These are phyloP conservation scores for Otolemur garnettii DNA, from an alignment of 2,113 vertebrate species.

Conservation along the genomic window DNA sequence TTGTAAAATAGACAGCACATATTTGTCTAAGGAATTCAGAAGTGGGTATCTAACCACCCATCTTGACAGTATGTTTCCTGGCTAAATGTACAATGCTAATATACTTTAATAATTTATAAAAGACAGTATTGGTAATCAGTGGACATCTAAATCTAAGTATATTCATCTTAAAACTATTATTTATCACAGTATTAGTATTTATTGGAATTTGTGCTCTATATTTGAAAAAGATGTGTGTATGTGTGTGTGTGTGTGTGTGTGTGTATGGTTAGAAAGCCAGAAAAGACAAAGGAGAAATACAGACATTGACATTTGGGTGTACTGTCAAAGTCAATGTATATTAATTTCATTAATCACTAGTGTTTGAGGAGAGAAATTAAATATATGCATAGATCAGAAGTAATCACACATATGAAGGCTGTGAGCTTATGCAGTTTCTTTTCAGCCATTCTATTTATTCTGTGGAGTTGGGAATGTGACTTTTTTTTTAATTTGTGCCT, in stretches of 20 bases:
- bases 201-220: not conserved
- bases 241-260: not conserved
- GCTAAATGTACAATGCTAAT: constrained; percentile 2
- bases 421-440: not conserved
- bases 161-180: not conserved
- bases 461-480: not conserved
- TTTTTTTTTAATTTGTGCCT: not conserved
- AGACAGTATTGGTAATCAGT: constrained; percentile 63
- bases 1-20: constrained; percentile 41
- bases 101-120: not conserved
- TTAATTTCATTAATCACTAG: not conserved
- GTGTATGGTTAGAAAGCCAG: not conserved
- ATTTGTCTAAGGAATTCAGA: not conserved
- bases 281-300: not conserved
- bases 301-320: not conserved
- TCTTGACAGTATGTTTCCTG: constrained; percentile 81
- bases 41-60: constrained; percentile 42
- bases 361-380: not conserved
- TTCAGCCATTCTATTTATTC: not conserved
- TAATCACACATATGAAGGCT: too few relatives aligned
- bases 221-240: not conserved
- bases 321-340: not conserved
- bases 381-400: not conserved
- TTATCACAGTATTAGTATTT: not conserved
- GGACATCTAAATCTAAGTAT: constrained; percentile 66